Conservation (phyloP, 2,113 vertebrate genomes). For the Deroptyus accipitrinus region DNA sequence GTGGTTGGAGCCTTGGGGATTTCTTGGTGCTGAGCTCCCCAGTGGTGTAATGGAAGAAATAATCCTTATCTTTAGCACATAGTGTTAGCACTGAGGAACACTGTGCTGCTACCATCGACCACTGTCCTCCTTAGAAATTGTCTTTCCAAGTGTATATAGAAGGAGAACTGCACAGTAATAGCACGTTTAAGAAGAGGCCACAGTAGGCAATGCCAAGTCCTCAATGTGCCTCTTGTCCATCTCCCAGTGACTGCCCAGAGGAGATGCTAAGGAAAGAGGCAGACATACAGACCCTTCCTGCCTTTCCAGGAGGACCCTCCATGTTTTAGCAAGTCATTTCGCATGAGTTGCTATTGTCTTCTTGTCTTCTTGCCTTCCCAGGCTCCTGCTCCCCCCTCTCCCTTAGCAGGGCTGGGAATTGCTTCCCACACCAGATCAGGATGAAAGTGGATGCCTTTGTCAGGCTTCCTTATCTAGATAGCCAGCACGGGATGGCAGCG, state of each 20-base stretch:
- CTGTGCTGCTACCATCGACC: background rate
- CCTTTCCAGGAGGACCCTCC: background rate
- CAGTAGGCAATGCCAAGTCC: background rate
- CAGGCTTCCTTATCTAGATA: background rate
- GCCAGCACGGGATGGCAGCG: background rate
- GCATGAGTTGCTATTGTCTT: background rate
- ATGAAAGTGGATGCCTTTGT: background rate
- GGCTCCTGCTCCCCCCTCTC: background rate
- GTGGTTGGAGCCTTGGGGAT: slow-evolving; percentile 10
- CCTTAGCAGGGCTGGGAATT: background rate
- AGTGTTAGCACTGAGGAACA: background rate
- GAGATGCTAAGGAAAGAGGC: background rate
- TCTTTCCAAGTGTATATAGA: background rate
- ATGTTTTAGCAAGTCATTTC: background rate
- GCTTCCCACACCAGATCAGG: background rate
- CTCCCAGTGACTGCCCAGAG: background rate
- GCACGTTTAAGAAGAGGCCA: background rate
- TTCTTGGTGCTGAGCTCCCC: background rate
- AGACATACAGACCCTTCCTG: fast-evolving
- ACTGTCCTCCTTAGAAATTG: background rate
- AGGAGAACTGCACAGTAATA: background rate
- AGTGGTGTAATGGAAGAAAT: background rate
- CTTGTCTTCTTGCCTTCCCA: background rate
- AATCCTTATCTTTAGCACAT: background rate
- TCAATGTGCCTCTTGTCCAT: background rate